A percentile compares a stretch with the other conserved stretches of the same genome.
These are phyloP conservation scores for Turritopsis dohrnii DNA, from an alignment of 30 jellyfish, hydroid and myxozoan species.

Conservation along the genomic window DNA sequence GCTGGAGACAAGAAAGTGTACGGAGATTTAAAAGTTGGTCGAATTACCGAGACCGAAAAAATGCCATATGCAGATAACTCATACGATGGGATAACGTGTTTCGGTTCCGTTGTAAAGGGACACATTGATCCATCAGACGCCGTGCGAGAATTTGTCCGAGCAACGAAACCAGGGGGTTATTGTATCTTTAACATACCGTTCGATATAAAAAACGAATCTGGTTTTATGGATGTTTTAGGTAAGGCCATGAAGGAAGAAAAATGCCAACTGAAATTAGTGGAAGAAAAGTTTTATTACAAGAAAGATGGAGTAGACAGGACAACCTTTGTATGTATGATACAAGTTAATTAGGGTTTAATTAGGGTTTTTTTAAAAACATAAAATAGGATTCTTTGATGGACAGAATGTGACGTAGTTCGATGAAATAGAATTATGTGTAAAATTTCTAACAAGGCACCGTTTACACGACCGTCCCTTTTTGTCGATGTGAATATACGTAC, in stretches of 20 bases:
- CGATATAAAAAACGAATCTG: neutral
- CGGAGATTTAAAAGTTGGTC: neutral
- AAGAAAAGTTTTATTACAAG: neutral
- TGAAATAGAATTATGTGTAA: neutral
- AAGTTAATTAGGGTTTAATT: neutral
- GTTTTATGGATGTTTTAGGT: neutral
- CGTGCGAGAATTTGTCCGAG: neutral
- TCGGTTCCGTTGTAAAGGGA: neutral
- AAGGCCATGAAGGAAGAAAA: neutral
- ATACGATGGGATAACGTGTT: neutral
- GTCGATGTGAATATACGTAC: neutral
- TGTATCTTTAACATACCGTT: neutral
- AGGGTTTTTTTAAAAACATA: too few species aligned
- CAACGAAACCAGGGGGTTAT: constrained; percentile 17
- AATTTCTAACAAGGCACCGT: neutral
- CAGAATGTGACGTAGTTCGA: neutral
- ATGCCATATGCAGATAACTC: neutral
- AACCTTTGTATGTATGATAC: neutral
- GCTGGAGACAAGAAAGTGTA: neutral
- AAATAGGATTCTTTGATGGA: neutral
- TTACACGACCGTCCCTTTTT: neutral
- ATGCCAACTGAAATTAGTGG: neutral
- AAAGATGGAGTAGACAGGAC: neutral
- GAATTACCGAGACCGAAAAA: neutral
- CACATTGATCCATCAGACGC: neutral